phyloP scores from a whole-genome alignment of 2,888 invertebrate genomes.

The Athalia rosae region DNA sequence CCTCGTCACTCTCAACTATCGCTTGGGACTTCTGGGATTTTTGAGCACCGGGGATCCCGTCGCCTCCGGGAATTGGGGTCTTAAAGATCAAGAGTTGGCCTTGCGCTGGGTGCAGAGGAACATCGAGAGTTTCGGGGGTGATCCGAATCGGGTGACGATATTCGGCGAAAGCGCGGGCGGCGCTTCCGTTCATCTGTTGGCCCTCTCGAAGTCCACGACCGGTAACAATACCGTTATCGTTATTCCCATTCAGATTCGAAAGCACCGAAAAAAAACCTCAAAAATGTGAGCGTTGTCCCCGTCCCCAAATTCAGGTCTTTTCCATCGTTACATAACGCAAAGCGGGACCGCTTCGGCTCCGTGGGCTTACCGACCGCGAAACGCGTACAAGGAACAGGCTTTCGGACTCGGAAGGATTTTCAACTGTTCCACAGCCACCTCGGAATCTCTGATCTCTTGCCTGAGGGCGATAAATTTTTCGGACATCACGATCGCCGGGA shows the following conservation, averaged over 20 bases:
- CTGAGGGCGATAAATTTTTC: conserved; percentile 47
- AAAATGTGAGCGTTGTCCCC: too few species aligned
- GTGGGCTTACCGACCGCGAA: conserved; percentile 54
- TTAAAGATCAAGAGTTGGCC: conserved; percentile 13
- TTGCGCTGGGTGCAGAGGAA: conserved; percentile 17
- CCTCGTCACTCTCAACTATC: conserved; percentile 1
- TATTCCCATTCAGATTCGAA: too few species aligned
- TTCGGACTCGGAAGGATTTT: conserved; percentile 53
- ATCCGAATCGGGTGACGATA: conserved; percentile 2
- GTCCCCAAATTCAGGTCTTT: conserved; percentile 56
- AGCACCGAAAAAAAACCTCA: too few species aligned
- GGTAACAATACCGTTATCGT: background rate
- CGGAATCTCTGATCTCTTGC: conserved; percentile 50
- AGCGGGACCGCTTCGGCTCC: conserved; percentile 57
- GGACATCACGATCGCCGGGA: background rate
- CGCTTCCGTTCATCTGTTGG: background rate
- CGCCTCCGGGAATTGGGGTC: conserved; percentile 11
- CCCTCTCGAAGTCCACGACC: background rate
- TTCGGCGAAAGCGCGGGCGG: conserved; percentile 19
- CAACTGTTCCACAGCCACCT: background rate
- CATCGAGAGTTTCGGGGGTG: conserved; percentile 27
- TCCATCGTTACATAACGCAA: conserved; percentile 63
- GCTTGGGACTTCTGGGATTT: conserved; percentile 5
- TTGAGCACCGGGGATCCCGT: conserved; percentile 10
- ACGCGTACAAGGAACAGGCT: conserved; percentile 54